phyloP scores from a whole-genome alignment of 2,888 invertebrate species.

The Hirtodrosophila histrioides region DNA sequence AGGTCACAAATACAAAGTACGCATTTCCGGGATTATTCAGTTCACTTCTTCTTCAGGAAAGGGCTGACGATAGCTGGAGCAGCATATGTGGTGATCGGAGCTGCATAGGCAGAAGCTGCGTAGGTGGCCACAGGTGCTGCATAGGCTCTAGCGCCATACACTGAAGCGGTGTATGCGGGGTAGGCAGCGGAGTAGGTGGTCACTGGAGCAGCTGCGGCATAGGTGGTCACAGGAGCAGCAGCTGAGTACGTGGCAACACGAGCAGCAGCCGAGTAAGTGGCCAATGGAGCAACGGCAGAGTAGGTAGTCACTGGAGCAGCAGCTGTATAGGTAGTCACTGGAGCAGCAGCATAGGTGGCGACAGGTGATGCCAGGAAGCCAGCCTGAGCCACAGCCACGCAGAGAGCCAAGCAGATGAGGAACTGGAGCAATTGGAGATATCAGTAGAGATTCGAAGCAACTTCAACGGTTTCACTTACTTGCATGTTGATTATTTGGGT shows the following conservation, averaged over 20 bases:
- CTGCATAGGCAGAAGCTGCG: slow-evolving; percentile 27
- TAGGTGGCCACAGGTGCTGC: slow-evolving; percentile 23
- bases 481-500: slow-evolving; percentile 45
- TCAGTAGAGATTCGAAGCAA: background rate
- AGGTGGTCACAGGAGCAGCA: slow-evolving; percentile 24
- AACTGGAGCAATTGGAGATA: slow-evolving; percentile 18
- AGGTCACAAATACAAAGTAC: background rate
- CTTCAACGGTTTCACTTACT: slow-evolving; percentile 33
- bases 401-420: slow-evolving; percentile 56
- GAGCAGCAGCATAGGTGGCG: slow-evolving; percentile 45
- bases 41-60: slow-evolving; percentile 52
- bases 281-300: slow-evolving; percentile 19
- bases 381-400: slow-evolving; percentile 53
- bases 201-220: slow-evolving; percentile 23
- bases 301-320: slow-evolving; percentile 18
- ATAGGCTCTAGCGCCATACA: slow-evolving; percentile 24
- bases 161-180: slow-evolving; percentile 20
- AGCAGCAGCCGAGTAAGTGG: slow-evolving; percentile 27
- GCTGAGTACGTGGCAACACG: slow-evolving; percentile 25
- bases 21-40: background rate
- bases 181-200: slow-evolving; percentile 24
- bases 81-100: slow-evolving; percentile 45
- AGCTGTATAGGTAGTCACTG: slow-evolving; percentile 11
- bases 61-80: slow-evolving; percentile 54
- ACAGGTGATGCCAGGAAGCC: slow-evolving; percentile 52